Conservation (phyloP, 2,797 vertebrate species). For the Muraenolepis orangiensis region DNA sequence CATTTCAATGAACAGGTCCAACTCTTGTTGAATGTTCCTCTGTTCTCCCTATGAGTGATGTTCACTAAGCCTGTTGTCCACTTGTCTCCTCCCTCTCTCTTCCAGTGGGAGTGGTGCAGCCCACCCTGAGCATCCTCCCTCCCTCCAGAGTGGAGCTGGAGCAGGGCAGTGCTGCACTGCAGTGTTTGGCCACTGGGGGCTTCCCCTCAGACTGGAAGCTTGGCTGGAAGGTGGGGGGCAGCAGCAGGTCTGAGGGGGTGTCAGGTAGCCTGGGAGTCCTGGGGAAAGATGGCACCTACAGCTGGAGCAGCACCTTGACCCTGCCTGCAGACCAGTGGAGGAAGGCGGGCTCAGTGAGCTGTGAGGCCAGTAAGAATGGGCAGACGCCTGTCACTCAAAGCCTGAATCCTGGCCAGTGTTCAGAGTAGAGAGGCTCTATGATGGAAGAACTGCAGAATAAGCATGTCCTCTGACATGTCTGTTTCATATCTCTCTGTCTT, state of each 20-base stretch:
- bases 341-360: slow-evolving; percentile 8
- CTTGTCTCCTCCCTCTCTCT: too few species aligned
- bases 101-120: slow-evolving; percentile 18
- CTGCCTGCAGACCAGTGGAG: slow-evolving; percentile 31
- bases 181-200: too few species aligned
- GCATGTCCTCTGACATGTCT: neutral
- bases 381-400: neutral
- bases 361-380: slow-evolving; percentile 1
- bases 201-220: too few species aligned
- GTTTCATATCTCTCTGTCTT: neutral
- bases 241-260: slow-evolving; percentile 25
- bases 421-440: neutral
- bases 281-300: slow-evolving; percentile 47
- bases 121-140: slow-evolving; percentile 26
- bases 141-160: slow-evolving; percentile 32
- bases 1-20: too few species aligned
- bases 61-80: too few species aligned
- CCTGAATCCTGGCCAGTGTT: neutral
- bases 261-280: slow-evolving; percentile 26
- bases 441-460: neutral
- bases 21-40: too few species aligned
- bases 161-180: slow-evolving; percentile 32
- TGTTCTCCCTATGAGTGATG: too few species aligned
- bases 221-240: slow-evolving; percentile 52
- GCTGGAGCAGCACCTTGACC: slow-evolving; percentile 58